Evolutionary conservation across 2,113 vertebrate species (phyloP), one percentile per base, ranked within the genome.

Genomic region (Struthidea cinerea): DNA sequence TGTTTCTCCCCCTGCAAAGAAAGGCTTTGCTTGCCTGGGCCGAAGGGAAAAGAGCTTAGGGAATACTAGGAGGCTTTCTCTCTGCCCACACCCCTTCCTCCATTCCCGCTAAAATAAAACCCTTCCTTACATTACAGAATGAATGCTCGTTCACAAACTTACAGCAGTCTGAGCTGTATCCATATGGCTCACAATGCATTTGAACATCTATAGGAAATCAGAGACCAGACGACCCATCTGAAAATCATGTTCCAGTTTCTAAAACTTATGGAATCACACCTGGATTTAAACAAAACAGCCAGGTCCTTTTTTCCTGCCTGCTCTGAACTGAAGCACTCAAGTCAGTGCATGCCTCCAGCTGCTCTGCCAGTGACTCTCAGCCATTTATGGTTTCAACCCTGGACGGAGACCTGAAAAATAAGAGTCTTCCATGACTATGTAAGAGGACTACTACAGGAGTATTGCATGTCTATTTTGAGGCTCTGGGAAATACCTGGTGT

Each of bases 1-100:
- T 28, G 56, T 57, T 84, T 85, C 90, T 96, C 65, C 60, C 76
- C 92, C 50, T 94, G 90, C 68, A 93, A 95, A 83, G 86, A 88
- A 88, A 88, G 88, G 59, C 76, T 89, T 93, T 84, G n/a, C 94
- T 91, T 78, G 73, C 81, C 73, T 76, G 61, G 88, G 65, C 89
- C 4, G 0, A 93, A 86, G 71, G 90, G 73, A 95, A 76, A 91
- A 93, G 65, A 42, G 69, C 57, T 84, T 89, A 85, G 88, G 86
- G 86, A 93, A 91, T 81, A 89, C 69, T 14, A 73, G 73, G n/a
- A 82, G 65, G 64, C 10, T 93, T 95, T 71, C 91, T 81, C 61
- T 93, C 56, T 92, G 87, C 56, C 52, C 69, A 55, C 56, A 71
- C 56, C 64, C 50, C 24, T 81, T 93, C 33, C 59, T 88, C 59